Base-by-base conservation (phyloP, 92 coral and sea anemone species). In the Virgularia gustaviana region DNA sequence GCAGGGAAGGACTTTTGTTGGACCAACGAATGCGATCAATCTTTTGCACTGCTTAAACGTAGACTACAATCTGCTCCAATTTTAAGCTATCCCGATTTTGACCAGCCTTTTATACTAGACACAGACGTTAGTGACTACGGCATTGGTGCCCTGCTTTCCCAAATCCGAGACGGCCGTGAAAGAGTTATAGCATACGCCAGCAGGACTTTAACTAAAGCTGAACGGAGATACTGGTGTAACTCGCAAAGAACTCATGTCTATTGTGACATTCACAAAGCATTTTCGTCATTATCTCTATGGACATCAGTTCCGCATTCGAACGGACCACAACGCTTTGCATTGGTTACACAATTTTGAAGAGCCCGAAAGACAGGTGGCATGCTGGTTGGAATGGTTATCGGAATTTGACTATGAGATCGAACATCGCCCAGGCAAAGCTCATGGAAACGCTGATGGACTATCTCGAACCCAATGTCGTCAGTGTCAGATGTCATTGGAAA, bases 141-240 rank as follows among this genome's bases (percentile, higher is more conserved):
- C 6, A 47, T 47, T 15, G 55, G 7, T 5, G 55, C 55, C 22
- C 20, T 47, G 22, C 55, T 47, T 47, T 47, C 55, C 20, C 55
- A 47, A 47, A 47, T 47, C 55, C 70, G 20, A 16, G 52, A 38
- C 38, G 70, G 22, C 29, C 43, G 71, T 43, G 54, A 32, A 39
- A 34, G 71, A 37, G 71, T 64, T 47, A 47, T 47, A 15, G 55
- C 55, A 4, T 47, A 47, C 22, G 55, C 55, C 6, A 47, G 55
- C 55, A 47, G 55, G 55, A 47, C 55, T 25, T 64, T 80, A 45
- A 80, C 71, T 41, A 56, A 86, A 18, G 83, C 82, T 42, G 86
- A 84, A 28, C 77, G 58, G 57, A 85, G 72, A 51, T 81, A 81
- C 76, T 85, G n/a, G 89, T 63, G 54, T 75, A 1, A 85, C 83